These are phyloP conservation scores for Albula glossodonta DNA, from an alignment of 2,113 vertebrate species.

Conservation along the genomic window DNA sequence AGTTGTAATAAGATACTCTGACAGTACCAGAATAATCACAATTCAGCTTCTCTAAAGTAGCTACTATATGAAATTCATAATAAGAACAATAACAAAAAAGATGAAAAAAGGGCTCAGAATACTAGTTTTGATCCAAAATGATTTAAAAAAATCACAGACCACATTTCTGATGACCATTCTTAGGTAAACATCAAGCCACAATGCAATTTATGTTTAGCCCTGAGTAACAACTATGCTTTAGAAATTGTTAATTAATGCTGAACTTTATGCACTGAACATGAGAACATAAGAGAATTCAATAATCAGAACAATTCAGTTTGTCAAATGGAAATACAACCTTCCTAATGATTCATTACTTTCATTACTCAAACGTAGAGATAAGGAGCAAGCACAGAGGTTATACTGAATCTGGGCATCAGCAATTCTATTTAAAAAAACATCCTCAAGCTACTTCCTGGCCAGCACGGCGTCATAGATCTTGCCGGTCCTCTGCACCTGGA, in stretches of 20 bases:
- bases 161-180: neutral
- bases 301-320: neutral
- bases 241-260: too few species aligned
- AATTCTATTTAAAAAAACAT: neutral
- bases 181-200: neutral
- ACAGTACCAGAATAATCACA: too few species aligned
- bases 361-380: too few species aligned
- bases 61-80: too few species aligned
- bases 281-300: neutral
- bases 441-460: conserved; percentile 63
- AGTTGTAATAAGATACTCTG: too few species aligned
- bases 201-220: too few species aligned
- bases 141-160: neutral
- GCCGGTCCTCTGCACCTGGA: conserved; percentile 67
- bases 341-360: too few species aligned
- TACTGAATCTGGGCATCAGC: neutral
- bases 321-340: neutral
- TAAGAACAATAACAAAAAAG: too few species aligned
- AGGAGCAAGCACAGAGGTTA: neutral
- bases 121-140: neutral
- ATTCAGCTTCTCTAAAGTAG: too few species aligned
- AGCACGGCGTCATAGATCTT: conserved; percentile 78
- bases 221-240: too few species aligned
- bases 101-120: too few species aligned
- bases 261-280: too few species aligned